These are phyloP conservation scores for Taenaris catops DNA, from an alignment of 2,888 invertebrate species.

Conservation along the genomic window DNA sequence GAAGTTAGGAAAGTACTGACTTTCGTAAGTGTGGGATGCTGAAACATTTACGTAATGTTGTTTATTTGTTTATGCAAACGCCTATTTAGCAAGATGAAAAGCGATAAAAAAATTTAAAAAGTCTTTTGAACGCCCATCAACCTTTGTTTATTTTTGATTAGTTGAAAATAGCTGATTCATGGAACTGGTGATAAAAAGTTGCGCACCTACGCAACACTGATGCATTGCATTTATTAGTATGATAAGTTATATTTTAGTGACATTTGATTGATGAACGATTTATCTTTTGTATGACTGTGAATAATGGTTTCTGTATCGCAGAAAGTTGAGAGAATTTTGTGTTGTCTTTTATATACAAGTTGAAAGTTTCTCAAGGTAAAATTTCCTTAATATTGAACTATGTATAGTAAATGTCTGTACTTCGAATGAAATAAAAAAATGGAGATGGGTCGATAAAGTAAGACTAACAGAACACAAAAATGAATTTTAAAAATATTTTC, in stretches of 20 bases:
- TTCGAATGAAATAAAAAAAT: too few relatives aligned
- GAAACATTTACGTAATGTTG: conserved; percentile 10
- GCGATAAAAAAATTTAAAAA: too few relatives aligned
- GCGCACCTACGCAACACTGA: conserved; percentile 18
- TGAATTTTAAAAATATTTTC: too few relatives aligned
- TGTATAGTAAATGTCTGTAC: too few relatives aligned
- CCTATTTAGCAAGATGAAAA: too few relatives aligned
- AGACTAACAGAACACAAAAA: too few relatives aligned
- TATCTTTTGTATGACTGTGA: conserved; percentile 16
- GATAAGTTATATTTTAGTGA: conserved; percentile 25
- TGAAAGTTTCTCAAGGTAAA: too few relatives aligned
- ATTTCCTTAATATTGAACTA: too few relatives aligned
- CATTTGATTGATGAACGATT: conserved; percentile 33
- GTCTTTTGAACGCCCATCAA: conserved; percentile 34
- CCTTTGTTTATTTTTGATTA: conserved; percentile 66
- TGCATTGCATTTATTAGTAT: conserved; percentile 22
- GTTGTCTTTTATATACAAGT: too few relatives aligned
- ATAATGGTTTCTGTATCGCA: conserved; percentile 11
- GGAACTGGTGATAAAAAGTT: conserved; percentile 36
- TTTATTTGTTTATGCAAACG: too few relatives aligned
- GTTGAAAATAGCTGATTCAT: conserved; percentile 59
- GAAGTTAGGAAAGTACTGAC: conserved; percentile 9
- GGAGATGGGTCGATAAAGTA: too few relatives aligned
- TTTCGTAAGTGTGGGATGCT: conserved; percentile 6
- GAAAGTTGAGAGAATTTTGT: neutral